Evolutionary conservation across 1,140 invertebrate species (phyloP), one percentile per base, ranked within the genome.

Genomic region (Drosophila nannoptera): DNA sequence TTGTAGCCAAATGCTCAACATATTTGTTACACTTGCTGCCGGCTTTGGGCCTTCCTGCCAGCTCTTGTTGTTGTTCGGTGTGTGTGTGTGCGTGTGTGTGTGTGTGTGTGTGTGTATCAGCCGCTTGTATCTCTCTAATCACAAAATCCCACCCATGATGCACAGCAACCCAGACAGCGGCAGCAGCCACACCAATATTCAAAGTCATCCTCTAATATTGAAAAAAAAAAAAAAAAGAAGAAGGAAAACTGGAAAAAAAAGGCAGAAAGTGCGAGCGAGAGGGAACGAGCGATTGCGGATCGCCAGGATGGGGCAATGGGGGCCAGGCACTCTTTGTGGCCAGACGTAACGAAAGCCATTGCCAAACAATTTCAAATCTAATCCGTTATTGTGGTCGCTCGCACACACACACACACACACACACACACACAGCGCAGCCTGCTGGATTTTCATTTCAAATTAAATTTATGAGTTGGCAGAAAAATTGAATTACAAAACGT

Each of bases 381-480:
- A 84, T 84, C 81, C 76, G 80, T 80, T 84, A 80, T 80, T 84
- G 80, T 77, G 66, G 73, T 69, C 66, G 69, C 12, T 2, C 22
- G 3, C 22, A 22, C 22, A 22, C 22, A 22, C 22, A 22, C 22
- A 22, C 22, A 22, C 22, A 22, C 22, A 22, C 22, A 22, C 22
- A 22, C 14, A 63, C n/a, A n/a, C n/a, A n/a, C n/a, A n/a, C n/a
- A n/a, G n/a, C 69, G 81, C 73, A 67, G 81, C 69, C 73, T 63
- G 66, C 69, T 22, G 78, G 87, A 88, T 88, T 88, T 88, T 88
- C 78, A 80, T 83, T 78, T 87, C 86, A 87, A 88, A 88, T 88
- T 87, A 88, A 87, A 84, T 88, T 88, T 88, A 78, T 88, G 86
- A 87, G 82, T 73, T 75, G 76, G 86, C 86, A 87, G 42, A 87